Base-by-base conservation (phyloP, 2,113 vertebrate genomes). In the Mustelus asterias region DNA sequence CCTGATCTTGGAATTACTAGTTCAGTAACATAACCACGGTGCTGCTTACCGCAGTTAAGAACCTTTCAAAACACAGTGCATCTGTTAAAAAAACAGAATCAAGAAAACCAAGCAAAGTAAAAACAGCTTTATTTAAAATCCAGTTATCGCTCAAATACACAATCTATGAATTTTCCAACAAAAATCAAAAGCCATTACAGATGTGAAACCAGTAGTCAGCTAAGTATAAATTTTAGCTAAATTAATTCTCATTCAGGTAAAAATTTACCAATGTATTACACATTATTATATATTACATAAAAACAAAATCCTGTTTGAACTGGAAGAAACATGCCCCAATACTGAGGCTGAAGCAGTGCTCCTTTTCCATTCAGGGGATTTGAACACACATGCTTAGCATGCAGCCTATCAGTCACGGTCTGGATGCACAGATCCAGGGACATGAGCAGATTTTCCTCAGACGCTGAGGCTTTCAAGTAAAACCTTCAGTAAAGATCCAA, bases 71-170 rank as follows among this genome's bases (percentile, higher is more conserved):
- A 83, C 37, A 41, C 80, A 41, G 37, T 83, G 37, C 14, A 83
- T 41, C 22, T 83, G 80, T 16, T 44, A 37, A 41, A 41, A 22
- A 41, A 41, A 83, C 2, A n/a, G 33, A 80, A 80, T 14, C 29
- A 80, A 80, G n/a, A 37, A 37, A 80, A 3, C 16, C 78, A 76
- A 70, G 16, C 37, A 22, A 41, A 83, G 37, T 22, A 83, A 44
- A 83, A 83, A 44, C 37, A 83, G 80, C 80, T 83, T 83, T 83
- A 83, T 83, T 83, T 83, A 83, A 83, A 83, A 83, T n/a, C n/a
- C 14, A 22, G 14, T 83, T 83, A 41, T 44, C 80, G 20, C 41
- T 16, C 37, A 83, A 83, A 83, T 83, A 37, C 18, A 83, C 80
- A 83, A 83, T 18, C 37, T 20, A 83, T 80, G 33, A 80, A 37